phyloP scores from a whole-genome alignment of 2,797 vertebrate species.

The Schizothorax lantsangensis region DNA sequence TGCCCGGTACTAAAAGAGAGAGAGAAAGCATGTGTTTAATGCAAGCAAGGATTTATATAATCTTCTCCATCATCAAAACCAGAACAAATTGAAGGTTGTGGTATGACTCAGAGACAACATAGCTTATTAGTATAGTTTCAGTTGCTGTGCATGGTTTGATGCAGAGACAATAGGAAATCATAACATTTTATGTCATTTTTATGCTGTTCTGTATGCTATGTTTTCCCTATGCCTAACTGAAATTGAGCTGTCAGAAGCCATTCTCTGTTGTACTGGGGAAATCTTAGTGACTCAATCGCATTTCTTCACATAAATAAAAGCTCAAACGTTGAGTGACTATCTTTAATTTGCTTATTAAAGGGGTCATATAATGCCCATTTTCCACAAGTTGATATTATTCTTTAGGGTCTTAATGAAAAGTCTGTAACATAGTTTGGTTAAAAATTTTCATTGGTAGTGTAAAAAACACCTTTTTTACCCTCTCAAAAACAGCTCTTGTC shows the following conservation, averaged over 20 bases:
- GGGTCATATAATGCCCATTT: too few relatives aligned
- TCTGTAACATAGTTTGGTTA: too few relatives aligned
- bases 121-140: neutral
- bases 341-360: neutral
- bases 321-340: neutral
- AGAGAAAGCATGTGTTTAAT: constrained; percentile 14
- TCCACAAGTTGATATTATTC: too few relatives aligned
- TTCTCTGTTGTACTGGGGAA: neutral
- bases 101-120: neutral
- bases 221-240: neutral
- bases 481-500: too few relatives aligned
- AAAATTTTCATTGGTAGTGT: too few relatives aligned
- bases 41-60: neutral
- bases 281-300: neutral
- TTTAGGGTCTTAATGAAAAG: too few relatives aligned
- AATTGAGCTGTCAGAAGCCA: neutral
- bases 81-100: neutral
- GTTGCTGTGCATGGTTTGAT: constrained; percentile 4
- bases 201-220: neutral
- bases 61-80: constrained; percentile 4
- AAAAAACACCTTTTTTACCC: too few relatives aligned
- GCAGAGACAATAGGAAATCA: neutral
- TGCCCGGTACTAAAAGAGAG: constrained; percentile 76
- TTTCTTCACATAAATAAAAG: neutral
- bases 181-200: neutral